Percentiles rank a stretch among this genome's conserved stretches.
Conservation (phyloP, 2,113 vertebrate species). For the Dolichotis patagonum region DNA sequence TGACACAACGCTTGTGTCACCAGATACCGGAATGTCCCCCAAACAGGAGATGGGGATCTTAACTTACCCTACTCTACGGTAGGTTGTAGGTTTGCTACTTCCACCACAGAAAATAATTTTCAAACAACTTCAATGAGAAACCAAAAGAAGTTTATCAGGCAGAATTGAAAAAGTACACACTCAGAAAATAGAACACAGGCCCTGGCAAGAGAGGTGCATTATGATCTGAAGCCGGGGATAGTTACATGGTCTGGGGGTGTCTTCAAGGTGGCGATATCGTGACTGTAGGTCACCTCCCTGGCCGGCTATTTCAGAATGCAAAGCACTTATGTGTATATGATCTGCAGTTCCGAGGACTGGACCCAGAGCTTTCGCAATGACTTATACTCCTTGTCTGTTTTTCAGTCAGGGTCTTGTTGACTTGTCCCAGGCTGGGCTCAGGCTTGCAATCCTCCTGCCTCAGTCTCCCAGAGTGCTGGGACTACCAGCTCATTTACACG, state of each 20-base stretch:
- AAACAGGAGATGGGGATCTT: neutral
- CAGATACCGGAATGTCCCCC: neutral
- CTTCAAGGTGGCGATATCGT: too few relatives aligned
- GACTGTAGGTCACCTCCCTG: neutral
- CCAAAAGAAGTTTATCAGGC: neutral
- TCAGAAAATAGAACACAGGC: neutral
- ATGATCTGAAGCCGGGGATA: neutral
- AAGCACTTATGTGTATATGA: neutral
- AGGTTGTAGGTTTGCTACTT: neutral
- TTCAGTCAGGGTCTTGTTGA: neutral
- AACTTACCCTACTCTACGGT: neutral
- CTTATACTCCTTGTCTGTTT: neutral
- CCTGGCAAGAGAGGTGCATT: neutral
- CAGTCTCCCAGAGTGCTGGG: neutral
- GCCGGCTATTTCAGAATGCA: neutral
- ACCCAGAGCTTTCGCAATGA: neutral
- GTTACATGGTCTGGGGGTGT: neutral
- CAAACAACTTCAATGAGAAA: neutral
- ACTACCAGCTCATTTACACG: neutral
- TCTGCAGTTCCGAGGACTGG: too few relatives aligned
- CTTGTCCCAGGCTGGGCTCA: neutral
- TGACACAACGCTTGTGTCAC: accelerated
- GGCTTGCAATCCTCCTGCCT: neutral
- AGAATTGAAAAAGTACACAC: neutral
- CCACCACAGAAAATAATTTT: neutral